phyloP scores from a whole-genome alignment of 2,888 invertebrate genomes.

The Apeira syringaria region DNA sequence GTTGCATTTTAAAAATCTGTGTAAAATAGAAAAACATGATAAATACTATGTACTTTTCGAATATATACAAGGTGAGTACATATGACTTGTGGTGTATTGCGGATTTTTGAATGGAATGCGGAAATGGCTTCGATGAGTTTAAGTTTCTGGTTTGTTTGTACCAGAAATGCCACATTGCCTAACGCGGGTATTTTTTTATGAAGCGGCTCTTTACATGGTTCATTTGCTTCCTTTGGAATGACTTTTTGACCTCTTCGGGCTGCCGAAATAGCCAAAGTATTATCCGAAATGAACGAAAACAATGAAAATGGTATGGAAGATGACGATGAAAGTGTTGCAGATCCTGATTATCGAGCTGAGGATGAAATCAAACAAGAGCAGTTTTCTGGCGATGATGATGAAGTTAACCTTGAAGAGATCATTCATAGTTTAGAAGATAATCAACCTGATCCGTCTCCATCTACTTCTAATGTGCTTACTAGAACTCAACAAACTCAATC shows the following conservation, averaged over 20 bases:
- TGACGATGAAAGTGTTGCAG: background rate
- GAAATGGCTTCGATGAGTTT: background rate
- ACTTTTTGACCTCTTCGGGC: background rate
- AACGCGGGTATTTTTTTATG: background rate
- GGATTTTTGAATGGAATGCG: background rate
- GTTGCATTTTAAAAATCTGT: background rate
- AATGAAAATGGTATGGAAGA: conserved; percentile 4
- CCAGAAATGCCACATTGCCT: conserved; percentile 11
- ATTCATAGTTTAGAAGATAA: conserved; percentile 8
- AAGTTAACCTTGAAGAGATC: conserved; percentile 5
- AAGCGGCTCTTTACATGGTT: background rate
- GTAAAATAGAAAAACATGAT: conserved; percentile 1
- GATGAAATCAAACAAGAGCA: background rate
- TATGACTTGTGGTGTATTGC: background rate
- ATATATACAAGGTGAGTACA: background rate
- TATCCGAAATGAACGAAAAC: conserved; percentile 2
- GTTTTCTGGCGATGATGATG: conserved; percentile 8
- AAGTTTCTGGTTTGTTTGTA: conserved; percentile 1
- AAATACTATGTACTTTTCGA: background rate
- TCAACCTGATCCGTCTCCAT: conserved; percentile 7
- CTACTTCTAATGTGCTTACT: background rate
- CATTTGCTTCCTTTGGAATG: background rate
- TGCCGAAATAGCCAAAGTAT: conserved; percentile 1
- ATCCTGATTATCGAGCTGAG: background rate
- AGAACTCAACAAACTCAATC: background rate